Base-by-base conservation (phyloP, 2,888 invertebrate genomes). In the Polietes domitor region DNA sequence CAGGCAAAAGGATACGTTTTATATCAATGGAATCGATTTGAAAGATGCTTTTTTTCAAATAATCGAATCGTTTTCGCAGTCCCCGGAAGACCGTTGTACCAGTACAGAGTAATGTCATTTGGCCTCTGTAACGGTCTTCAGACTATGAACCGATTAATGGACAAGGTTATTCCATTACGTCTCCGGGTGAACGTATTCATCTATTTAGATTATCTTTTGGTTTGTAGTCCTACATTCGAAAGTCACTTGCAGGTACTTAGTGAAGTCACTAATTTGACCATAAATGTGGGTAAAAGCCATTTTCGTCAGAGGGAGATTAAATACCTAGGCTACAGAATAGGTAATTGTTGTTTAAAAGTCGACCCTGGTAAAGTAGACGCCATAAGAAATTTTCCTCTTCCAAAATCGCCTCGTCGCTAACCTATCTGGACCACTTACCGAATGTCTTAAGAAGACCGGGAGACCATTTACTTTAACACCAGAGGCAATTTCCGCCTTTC, bases 61-160 rank as follows among this genome's bases (percentile, higher is more conserved):
- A 4, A 41, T 12, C 80, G 79, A n/a, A 90, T 89, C 1, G 89
- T 88, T 0, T 86, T 41, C 21, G 37, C 65, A 15, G 65, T 65
- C 3, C 65, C 41, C 19, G 65, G 73, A 15, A 58, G 58, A 58
- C 73, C 73, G 26, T 58, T 73, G 12, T 73, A 73, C 41, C 73
- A 73, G 37, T 73, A 58, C 41, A n/a, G 26, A 32, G 58, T 73
- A 7, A 73, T 73, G 73, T 58, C 73, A 10, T 71, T 70, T 15
- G 70, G 70, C n/a, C 70, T 70, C 6, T 70, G 70, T 5, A 70
- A 47, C 26, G 70, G 70, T 6, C 70, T 47, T 21, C 70, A 55
- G 47, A 19, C 55, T 2, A 72, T 72, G 72, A 32, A 32, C 17
- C 10, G 68, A 15, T 21, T 68, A 9, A 65, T 65, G 65, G 65